These are phyloP conservation scores for Corythornis vintsioides DNA, from an alignment of 2,113 vertebrate genomes.

Conservation along the genomic window DNA sequence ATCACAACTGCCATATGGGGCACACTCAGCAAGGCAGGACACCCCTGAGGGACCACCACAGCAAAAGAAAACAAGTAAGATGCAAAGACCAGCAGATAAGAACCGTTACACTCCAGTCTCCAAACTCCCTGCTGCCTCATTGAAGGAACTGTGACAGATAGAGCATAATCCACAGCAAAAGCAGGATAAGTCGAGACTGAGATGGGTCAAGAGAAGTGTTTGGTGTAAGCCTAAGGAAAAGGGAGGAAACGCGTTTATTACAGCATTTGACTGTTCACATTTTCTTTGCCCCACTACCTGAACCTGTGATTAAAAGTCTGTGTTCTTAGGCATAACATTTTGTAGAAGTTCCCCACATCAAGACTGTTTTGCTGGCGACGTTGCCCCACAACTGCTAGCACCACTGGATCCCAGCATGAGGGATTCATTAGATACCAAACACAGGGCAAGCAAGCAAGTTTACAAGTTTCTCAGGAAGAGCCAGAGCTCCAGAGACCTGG, in stretches of 20 bases:
- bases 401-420: not conserved
- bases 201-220: not conserved
- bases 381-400: not conserved
- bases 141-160: not conserved
- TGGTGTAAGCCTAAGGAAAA: not conserved
- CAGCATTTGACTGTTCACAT: not conserved
- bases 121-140: not conserved
- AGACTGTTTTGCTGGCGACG: not conserved
- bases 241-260: not conserved
- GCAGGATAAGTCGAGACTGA: not conserved
- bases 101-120: rapidly evolving
- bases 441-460: not conserved
- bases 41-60: not conserved
- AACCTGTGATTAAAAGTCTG: not conserved
- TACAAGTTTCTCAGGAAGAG: slow-evolving; percentile 1
- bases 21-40: not conserved
- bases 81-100: not conserved
- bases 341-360: not conserved
- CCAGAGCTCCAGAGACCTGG: not conserved
- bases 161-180: not conserved
- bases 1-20: not conserved
- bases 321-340: not conserved
- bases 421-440: not conserved
- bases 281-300: not conserved
- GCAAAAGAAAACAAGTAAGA: not conserved